Base-by-base conservation (phyloP, 2,113 vertebrate species). In the Carassius auratus region DNA sequence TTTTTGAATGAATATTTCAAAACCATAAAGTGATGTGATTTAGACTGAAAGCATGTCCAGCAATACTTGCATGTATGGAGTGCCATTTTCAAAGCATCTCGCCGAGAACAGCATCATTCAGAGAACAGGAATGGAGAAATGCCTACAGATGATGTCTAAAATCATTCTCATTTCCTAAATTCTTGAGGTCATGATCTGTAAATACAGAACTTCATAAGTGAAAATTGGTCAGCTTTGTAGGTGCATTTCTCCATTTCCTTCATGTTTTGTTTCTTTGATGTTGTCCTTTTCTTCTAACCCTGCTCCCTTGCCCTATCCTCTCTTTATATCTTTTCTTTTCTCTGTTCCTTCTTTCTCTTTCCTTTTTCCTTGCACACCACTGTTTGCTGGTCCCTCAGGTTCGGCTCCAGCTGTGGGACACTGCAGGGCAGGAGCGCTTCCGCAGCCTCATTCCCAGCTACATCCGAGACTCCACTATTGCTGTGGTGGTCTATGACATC, bases 401-500 rank as follows among this genome's bases (percentile, higher is more conserved):
- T 90, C 94, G 95, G 69, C 95, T 95, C 89, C 95, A 96, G 93
- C 94, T 95, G 66, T 95, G 95, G 95, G 95, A 95, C 93, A 95
- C 95, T 90, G 95, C 95, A 86, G 95, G 95, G 88, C 95, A 96
- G 92, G 95, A 96, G 92, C 95, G 95, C 90, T 96, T 96, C 92
- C 95, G 95, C 92, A 96, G 95, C 93, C 94, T 96, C 89, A 96
- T 96, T 91, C 95, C 95, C 91, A 96, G 95, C 94, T 96, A 96
- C 95, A 96, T 96, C 93, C 95, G 95, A 68, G 95, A 96, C 91
- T 96, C 95, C 90, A 96, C 95, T 94, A 95, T 96, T 90, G 95
- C 95, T 90, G 95, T 96, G 92, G 95, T 96, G 93, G 95, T 96
- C 93, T 96, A 95, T 95, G 95, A 96, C 92, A 95, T 96, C 92